phyloP scores from a whole-genome alignment of 2,888 invertebrate genomes.

The Archips crataeganus region DNA sequence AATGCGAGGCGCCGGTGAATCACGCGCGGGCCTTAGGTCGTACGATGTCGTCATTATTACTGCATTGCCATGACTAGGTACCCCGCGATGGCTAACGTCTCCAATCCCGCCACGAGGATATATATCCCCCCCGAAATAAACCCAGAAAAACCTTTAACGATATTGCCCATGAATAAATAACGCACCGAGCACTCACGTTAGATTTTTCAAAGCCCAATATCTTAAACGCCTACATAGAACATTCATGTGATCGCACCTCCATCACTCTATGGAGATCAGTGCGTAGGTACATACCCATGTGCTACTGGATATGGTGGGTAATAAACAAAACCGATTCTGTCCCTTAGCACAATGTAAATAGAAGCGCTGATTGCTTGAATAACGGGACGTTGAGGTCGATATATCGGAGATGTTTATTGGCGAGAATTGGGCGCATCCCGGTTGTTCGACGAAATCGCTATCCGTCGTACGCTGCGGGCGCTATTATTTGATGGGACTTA shows the following conservation, averaged over 20 bases:
- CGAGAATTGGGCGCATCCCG: conserved; percentile 85
- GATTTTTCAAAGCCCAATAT: conserved; percentile 54
- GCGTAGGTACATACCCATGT: conserved; percentile 68
- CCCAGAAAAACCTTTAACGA: conserved; percentile 43
- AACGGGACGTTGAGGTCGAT: conserved; percentile 67
- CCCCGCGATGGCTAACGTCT: conserved; percentile 18
- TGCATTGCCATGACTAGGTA: conserved; percentile 50
- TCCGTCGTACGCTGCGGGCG: conserved; percentile 72
- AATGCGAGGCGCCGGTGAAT: conserved; percentile 76
- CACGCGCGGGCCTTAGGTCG: conserved; percentile 70
- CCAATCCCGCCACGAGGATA: conserved; percentile 7
- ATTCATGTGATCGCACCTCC: conserved; percentile 60
- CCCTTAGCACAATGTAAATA: conserved; percentile 63
- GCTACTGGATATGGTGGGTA: conserved; percentile 51
- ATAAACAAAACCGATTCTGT: conserved; percentile 62
- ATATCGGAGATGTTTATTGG: conserved; percentile 81
- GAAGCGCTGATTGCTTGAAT: conserved; percentile 68
- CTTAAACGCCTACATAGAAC: conserved; percentile 57
- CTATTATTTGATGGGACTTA: conserved; percentile 74
- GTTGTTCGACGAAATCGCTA: conserved; percentile 81
- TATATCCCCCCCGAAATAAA: conserved; percentile 24
- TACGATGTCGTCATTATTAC: conserved; percentile 75
- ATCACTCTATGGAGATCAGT: conserved; percentile 64
- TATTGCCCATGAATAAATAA: conserved; percentile 53
- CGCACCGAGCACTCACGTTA: conserved; percentile 44